A percentile compares a stretch with the other conserved stretches of the same genome.
phyloP scores from a whole-genome alignment of 2,888 invertebrate genomes.

The Baronia brevicornis region DNA sequence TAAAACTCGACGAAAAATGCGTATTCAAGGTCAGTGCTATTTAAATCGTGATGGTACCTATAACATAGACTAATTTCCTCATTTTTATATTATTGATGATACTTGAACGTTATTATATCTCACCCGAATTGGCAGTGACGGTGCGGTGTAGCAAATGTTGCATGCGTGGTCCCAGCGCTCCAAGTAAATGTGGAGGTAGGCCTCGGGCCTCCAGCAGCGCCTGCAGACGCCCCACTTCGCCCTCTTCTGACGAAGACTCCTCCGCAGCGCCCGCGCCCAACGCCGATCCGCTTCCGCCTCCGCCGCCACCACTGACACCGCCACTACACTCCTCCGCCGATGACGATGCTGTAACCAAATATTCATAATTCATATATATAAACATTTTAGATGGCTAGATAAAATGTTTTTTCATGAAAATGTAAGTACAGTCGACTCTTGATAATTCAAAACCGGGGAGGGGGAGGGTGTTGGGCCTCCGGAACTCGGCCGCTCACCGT shows the following conservation, averaged over 20 bases:
- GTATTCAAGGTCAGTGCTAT: no score
- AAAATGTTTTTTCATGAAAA: neutral
- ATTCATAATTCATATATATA: neutral
- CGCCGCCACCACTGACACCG: conserved; percentile 44
- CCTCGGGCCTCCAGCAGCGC: conserved; percentile 96
- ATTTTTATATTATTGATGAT: no score
- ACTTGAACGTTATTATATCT: no score
- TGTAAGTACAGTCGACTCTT: no score
- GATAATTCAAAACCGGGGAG: no score
- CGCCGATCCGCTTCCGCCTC: conserved; percentile 41
- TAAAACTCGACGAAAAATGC: no score
- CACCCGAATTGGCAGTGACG: conserved; percentile 84
- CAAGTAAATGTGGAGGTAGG: conserved; percentile 96
- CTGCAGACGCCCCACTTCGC: conserved; percentile 96
- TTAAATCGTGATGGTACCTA: no score
- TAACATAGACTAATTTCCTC: no score
- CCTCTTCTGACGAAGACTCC: conserved; percentile 83
- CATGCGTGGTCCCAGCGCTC: conserved; percentile 96
- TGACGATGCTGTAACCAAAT: conserved; percentile 38
- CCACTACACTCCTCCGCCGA: conserved; percentile 49
- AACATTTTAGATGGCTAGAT: neutral
- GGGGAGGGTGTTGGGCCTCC: no score
- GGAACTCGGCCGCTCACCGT: no score
- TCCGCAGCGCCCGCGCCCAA: conserved; percentile 79
- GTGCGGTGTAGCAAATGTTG: conserved; percentile 96